Evolutionary conservation across 2,113 vertebrate species (phyloP).

Genomic region (Prionailurus bengalensis): DNA sequence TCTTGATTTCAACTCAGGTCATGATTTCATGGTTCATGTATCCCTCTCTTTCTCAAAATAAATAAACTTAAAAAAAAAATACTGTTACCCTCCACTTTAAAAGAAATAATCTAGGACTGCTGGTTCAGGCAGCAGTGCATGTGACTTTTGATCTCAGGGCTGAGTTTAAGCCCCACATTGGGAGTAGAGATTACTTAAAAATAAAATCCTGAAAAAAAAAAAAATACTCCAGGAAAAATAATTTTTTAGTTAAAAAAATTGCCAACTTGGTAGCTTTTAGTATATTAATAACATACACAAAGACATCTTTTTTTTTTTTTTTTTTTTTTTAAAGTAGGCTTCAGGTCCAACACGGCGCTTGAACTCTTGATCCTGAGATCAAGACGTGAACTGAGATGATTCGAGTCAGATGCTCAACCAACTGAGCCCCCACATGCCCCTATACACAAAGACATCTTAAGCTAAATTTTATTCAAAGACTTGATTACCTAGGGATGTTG

Average conservation of each 20-base stretch:
- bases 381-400: not conserved
- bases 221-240: not conserved
- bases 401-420: not conserved
- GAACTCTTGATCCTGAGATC: no score
- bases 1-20: no score
- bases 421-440: not conserved
- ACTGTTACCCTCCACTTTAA: not conserved
- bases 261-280: conserved; percentile 6
- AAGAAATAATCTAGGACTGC: not conserved
- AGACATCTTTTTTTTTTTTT: not conserved
- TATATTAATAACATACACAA: not conserved
- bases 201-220: not conserved
- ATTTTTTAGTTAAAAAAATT: not conserved
- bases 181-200: not conserved
- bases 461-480: conserved; percentile 25
- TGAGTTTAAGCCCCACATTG: not conserved
- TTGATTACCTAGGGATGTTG: conserved; percentile 21
- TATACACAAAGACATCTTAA: not conserved
- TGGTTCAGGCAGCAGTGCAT: not conserved
- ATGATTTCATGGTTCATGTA: no score
- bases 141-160: not conserved
- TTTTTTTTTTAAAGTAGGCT: no score
- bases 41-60: no score
- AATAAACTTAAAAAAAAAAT: not conserved
- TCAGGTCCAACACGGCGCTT: no score